Conservation (phyloP, 2,888 invertebrate genomes). For the Celastrina argiolus region DNA sequence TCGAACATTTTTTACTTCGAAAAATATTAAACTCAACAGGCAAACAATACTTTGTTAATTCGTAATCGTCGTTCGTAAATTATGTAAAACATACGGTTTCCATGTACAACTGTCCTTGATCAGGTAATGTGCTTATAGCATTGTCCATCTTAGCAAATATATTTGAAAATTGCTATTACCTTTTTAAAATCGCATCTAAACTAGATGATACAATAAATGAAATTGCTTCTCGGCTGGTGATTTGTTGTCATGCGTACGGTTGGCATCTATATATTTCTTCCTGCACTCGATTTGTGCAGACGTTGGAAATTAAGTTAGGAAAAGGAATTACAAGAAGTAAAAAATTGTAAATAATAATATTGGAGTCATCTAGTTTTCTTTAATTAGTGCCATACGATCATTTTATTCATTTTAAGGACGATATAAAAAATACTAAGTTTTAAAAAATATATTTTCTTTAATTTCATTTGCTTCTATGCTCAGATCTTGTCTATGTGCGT, state of each 20-base stretch:
- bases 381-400: constrained; percentile 25
- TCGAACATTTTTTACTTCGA: not conserved
- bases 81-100: not conserved
- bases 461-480: constrained; percentile 2
- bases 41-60: constrained; percentile 1
- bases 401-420: not conserved
- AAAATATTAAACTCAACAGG: not conserved
- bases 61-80: not conserved
- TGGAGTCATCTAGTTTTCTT: constrained; percentile 13
- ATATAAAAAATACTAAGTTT: not conserved
- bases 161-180: not conserved
- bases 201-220: not conserved
- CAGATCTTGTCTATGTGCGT: constrained; percentile 12
- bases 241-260: not conserved
- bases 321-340: not conserved
- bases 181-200: not conserved
- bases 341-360: not conserved
- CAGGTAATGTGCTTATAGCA: not conserved
- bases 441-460: not conserved
- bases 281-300: not conserved
- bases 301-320: not conserved
- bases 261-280: not conserved
- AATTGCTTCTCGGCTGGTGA: not conserved
- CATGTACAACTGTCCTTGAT: constrained; percentile 1
- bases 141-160: not conserved